These are phyloP conservation scores for Hyaena hyaena DNA, from an alignment of 2,113 vertebrate species.

Conservation along the genomic window DNA sequence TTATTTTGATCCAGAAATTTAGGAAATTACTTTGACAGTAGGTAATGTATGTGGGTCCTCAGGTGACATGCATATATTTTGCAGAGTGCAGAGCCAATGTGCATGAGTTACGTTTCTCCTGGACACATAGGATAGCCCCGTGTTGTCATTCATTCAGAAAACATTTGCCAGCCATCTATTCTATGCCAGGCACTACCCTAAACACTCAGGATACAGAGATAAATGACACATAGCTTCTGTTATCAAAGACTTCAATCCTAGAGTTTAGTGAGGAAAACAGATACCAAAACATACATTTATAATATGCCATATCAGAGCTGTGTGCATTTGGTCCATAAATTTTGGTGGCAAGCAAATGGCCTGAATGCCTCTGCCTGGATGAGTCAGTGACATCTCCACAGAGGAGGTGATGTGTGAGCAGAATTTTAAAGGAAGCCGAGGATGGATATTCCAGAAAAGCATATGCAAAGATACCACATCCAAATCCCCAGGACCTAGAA, in stretches of 20 bases:
- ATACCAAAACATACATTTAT: neutral
- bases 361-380: neutral
- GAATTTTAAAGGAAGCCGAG: neutral
- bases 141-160: neutral
- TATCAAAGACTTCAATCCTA: neutral
- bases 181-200: neutral
- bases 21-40: neutral
- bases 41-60: neutral
- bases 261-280: neutral
- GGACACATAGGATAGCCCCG: too few species aligned
- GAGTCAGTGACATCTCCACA: neutral
- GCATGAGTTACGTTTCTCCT: neutral
- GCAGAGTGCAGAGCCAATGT: neutral
- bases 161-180: neutral
- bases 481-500: neutral
- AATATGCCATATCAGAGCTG: neutral
- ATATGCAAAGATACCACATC: neutral
- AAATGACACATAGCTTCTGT: neutral
- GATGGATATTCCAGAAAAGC: neutral
- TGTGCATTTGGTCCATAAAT: neutral
- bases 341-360: neutral
- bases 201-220: neutral
- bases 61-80: neutral
- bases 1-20: neutral
- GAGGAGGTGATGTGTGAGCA: neutral